Base-by-base conservation (phyloP, 2,888 invertebrate genomes). In the Vannuccia rotundouncinata region DNA sequence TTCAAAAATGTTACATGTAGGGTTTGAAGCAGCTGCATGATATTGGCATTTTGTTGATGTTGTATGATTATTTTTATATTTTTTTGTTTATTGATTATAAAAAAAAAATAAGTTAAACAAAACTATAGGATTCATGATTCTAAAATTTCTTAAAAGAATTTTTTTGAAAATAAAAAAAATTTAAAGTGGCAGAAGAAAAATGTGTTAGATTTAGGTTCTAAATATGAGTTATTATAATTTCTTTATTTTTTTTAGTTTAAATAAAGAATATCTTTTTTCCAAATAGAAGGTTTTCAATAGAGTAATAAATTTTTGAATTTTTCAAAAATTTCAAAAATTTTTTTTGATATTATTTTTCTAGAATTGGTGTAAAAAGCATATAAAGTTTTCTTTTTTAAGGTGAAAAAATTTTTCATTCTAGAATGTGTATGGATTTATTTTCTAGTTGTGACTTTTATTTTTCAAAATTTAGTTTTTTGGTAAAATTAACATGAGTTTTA, bases 31-130 rank as follows among this genome's bases (percentile, higher is more conserved):
- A 79, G 90, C 91, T 73, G 90, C 91, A 2, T 91, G 91, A 90
- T 92, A 91, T 78, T 92, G 92, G 90, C 92, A 92, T 86, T 91
- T 92, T 88, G 91, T 91, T 25, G 91, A 91, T 87, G 90, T 91
- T 83, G 90, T 91, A 0, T 91, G 91, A 88, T 85, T 90, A 85
- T 90, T 91, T 83, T 83, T 91, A 86, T 92, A 91, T 86, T 88
- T 91, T 82, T 90, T 90, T 83, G 90, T 92, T 86, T 92, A 92
- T 84, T 92, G 92, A 91, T 92, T 92, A 90, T 91, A 91, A 84
- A 81, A 88, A 90, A 90, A 90, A n/a, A n/a, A n/a, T n/a, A n/a
- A n/a, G n/a, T n/a, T n/a, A n/a, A n/a, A n/a, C n/a, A n/a, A n/a
- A n/a, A n/a, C n/a, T n/a, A n/a, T n/a, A 45, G 45, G 10, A 45